Base-by-base conservation (phyloP, 2,113 vertebrate species). In the Anarhynchus alexandrinus region DNA sequence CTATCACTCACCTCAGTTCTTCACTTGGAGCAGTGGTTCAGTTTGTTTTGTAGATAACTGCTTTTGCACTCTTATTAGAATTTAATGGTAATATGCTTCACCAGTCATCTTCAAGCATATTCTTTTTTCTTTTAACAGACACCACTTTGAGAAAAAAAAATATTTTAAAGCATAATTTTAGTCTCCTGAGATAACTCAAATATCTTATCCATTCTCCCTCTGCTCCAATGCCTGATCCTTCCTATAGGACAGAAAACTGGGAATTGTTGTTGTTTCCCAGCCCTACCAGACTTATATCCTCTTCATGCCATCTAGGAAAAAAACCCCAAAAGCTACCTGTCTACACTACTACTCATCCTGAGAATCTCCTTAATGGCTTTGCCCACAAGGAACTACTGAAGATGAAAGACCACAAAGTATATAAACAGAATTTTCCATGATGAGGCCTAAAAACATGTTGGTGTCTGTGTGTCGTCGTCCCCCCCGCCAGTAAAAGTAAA, bases 361-460 rank as follows among this genome's bases (percentile, higher is more conserved):
- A 69, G 9, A 70, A 73, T 81, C 30, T 86, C 11, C 19, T 49
- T 78, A 70, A 65, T 49, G 27, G 15, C 42, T 83, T 65, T 89
- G 21, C 10, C 45, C 9, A 54, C 4, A 58, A 83, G 10, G 4
- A 81, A 49, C 11, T 34, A 49, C 34, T 34, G 34, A 89, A 27
- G 15, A 57, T 78, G 25, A 89, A 82, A 43, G 29, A 81, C 4
- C 15, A 38, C 10, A 27, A 74, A 32, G 15, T 59, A 32, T 36
- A 34, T 36, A 70, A 62, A 5, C 9, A 66, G 10, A 47, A 34
- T 27, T 70, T 69, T 71, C 47, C 16, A n/a, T 49, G 1, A 62
- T 52, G 9, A 80, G 5, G 1, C 22, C 22, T 54, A n/a, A 52
- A 89, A n/a, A 20, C 0, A 0, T 51, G 30, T 22, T 85, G 34